A percentile compares a stretch with the other conserved stretches of the same genome.
These are phyloP conservation scores for Epirrita christyi DNA, from an alignment of 2,888 invertebrate genomes.

Conservation along the genomic window DNA sequence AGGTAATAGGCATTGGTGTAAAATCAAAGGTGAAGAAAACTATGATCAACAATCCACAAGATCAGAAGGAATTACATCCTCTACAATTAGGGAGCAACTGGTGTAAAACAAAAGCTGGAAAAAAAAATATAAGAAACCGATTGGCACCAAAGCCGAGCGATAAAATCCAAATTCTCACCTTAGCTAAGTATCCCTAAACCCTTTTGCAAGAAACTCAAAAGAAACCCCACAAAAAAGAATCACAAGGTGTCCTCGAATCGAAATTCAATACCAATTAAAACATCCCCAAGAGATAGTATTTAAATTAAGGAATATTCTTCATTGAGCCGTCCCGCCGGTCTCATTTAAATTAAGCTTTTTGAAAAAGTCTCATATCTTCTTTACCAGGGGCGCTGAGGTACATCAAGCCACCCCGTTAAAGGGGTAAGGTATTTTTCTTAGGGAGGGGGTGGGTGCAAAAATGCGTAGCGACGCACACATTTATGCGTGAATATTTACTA, in stretches of 20 bases:
- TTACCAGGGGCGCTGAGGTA: constrained; percentile 78
- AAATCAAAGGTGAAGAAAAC: too few species aligned
- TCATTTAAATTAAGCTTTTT: constrained; percentile 85
- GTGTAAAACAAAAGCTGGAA: too few species aligned
- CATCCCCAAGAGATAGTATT: constrained; percentile 74
- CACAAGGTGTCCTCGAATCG: constrained; percentile 66
- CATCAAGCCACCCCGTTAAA: constrained; percentile 66
- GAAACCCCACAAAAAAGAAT: constrained; percentile 26
- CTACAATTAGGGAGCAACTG: too few species aligned
- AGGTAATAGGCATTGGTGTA: too few species aligned
- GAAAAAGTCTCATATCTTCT: constrained; percentile 84
- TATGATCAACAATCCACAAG: too few species aligned
- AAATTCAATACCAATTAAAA: constrained; percentile 84
- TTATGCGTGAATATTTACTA: constrained; percentile 79
- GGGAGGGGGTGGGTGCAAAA: constrained; percentile 76
- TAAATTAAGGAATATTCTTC: constrained; percentile 81
- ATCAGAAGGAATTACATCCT: too few species aligned
- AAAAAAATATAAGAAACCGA: too few species aligned
- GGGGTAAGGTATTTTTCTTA: constrained; percentile 74
- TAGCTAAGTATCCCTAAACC: neutral
- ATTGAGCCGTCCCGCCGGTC: constrained; percentile 77
- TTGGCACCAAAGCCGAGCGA: too few species aligned
- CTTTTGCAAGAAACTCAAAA: constrained; percentile 13
- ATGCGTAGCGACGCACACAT: constrained; percentile 82
- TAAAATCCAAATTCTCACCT: constrained; percentile 5